phyloP scores from a whole-genome alignment of 2,113 vertebrate genomes.

The Balaeniceps rex region DNA sequence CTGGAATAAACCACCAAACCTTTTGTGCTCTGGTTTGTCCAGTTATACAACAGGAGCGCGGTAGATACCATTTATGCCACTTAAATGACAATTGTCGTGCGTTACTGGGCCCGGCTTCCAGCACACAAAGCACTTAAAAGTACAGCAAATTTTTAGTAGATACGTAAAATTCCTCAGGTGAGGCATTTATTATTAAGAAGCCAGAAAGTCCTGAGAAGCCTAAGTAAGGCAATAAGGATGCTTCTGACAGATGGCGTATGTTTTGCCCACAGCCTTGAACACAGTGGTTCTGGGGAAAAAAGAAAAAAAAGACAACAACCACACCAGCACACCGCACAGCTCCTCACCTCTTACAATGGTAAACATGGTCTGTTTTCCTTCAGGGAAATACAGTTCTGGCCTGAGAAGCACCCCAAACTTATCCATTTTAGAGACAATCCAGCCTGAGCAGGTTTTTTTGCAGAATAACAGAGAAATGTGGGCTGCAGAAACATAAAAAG shows the following conservation, averaged over 20 bases:
- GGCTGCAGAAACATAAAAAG: neutral
- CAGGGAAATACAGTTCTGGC: neutral
- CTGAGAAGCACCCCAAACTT: neutral
- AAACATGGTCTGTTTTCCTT: no score
- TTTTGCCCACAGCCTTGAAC: neutral
- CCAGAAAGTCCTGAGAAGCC: neutral
- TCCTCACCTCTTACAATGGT: neutral
- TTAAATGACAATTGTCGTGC: neutral
- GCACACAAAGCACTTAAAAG: neutral
- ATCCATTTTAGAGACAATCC: neutral
- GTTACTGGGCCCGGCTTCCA: neutral
- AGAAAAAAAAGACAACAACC: neutral
- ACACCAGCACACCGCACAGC: neutral
- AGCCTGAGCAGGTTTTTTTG: neutral
- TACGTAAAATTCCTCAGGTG: neutral
- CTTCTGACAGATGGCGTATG: accelerated
- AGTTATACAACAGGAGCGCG: neutral
- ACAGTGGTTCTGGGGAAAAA: neutral
- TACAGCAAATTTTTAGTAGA: neutral
- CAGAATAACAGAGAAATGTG: neutral
- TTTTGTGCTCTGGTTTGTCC: neutral
- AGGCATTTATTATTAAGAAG: neutral
- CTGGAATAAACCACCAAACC: neutral
- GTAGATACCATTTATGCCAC: neutral
- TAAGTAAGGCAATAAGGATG: neutral